Conservation (phyloP, 53 echinoderm and acorn worm genomes). For the Apostichopus leukothele region DNA sequence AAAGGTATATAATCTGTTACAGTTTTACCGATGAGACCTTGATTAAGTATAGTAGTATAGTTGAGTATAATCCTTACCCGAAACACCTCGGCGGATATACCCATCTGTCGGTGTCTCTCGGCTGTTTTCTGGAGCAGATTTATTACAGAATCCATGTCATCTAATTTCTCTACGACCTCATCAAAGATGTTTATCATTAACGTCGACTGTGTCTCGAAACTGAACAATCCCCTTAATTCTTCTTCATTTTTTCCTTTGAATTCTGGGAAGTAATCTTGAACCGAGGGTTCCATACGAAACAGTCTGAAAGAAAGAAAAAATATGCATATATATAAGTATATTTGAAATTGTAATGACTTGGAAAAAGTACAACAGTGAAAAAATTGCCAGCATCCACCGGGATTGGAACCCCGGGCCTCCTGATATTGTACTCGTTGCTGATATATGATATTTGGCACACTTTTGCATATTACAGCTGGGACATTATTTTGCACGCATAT, state of each 20-base stretch:
- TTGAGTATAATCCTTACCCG: conserved; percentile 62
- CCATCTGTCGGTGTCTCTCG: conserved; percentile 74
- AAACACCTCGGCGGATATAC: conserved; percentile 63
- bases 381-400: too few relatives aligned
- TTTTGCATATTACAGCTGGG: too few relatives aligned
- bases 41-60: too few relatives aligned
- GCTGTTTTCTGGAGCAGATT: conserved; percentile 73
- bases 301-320: conserved; percentile 52
- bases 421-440: too few relatives aligned
- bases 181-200: conserved; percentile 89
- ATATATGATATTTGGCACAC: too few relatives aligned
- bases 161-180: conserved; percentile 78
- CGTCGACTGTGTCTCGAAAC: conserved; percentile 77
- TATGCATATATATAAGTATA: too few relatives aligned
- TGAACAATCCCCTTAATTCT: conserved; percentile 68
- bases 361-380: too few relatives aligned
- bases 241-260: conserved; percentile 89
- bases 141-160: conserved; percentile 77
- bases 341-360: too few relatives aligned
- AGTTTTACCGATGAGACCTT: too few relatives aligned
- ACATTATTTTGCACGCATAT: too few relatives aligned
- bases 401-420: too few relatives aligned
- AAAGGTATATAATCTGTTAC: background rate
- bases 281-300: conserved; percentile 75
- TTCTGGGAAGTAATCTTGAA: conserved; percentile 79